phyloP scores from a whole-genome alignment of 1,140 invertebrate species.

The Drosophila tropicalis region DNA sequence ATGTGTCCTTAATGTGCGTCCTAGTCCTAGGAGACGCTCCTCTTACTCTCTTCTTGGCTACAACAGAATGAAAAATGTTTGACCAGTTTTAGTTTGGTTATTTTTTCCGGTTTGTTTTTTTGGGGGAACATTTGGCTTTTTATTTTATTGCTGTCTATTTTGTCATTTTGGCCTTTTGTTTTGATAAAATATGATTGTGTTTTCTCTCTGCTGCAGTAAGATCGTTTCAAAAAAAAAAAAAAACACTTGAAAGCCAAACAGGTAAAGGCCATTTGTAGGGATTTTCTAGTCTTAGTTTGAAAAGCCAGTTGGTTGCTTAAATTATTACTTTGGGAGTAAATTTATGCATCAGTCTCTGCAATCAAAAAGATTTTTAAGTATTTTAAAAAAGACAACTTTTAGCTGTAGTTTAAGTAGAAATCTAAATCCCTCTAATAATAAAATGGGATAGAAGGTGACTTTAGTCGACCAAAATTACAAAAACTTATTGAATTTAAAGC shows the following conservation, averaged over 20 bases:
- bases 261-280: conserved; percentile 4
- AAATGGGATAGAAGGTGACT: no score
- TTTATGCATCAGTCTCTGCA: background rate
- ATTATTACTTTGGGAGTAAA: background rate
- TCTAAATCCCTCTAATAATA: no score
- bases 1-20: conserved; percentile 41
- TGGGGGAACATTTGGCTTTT: conserved; percentile 10
- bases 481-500: no score
- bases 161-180: conserved; percentile 57
- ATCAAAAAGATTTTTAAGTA: no score
- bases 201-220: conserved; percentile 42
- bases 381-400: no score
- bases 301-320: background rate
- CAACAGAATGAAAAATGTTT: conserved; percentile 40
- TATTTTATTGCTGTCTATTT: conserved; percentile 68
- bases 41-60: conserved; percentile 1
- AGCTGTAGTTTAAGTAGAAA: no score
- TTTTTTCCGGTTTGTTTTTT: conserved; percentile 35
- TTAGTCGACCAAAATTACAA: no score
- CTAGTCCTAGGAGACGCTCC: conserved; percentile 12
- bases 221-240: background rate
- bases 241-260: background rate
- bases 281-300: background rate
- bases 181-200: conserved; percentile 76
- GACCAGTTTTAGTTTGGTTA: conserved; percentile 27